Conservation (phyloP, 2,113 vertebrate species). For the Hiodon tergisus region DNA sequence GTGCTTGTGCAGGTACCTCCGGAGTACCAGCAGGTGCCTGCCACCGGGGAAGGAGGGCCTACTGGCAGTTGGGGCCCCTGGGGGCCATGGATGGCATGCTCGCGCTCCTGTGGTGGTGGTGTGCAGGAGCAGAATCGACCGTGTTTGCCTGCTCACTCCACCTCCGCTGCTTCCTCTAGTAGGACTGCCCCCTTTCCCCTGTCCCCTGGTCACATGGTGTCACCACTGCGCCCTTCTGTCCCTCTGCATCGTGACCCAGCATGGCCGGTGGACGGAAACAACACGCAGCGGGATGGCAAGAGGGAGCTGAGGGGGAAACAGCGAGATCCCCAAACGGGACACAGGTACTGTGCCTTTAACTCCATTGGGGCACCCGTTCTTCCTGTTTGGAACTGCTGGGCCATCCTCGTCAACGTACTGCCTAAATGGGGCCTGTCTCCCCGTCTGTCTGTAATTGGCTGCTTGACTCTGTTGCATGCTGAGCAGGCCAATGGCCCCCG, state of each 20-base stretch:
- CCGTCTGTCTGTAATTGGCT: background rate
- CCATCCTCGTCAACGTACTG: background rate
- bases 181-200: constrained; percentile 31
- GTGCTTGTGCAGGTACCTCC: constrained; percentile 65
- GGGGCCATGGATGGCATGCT: constrained; percentile 87
- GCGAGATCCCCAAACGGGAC: constrained; percentile 40
- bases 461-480: constrained; percentile 37
- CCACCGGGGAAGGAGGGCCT: constrained; percentile 42
- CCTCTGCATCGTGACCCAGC: constrained; percentile 58
- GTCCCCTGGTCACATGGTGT: constrained; percentile 60
- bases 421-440: background rate
- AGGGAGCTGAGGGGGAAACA: constrained; percentile 26
- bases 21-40: constrained; percentile 52
- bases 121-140: constrained; percentile 81
- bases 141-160: constrained; percentile 68
- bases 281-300: constrained; percentile 21
- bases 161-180: constrained; percentile 43
- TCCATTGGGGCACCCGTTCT: background rate
- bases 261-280: constrained; percentile 29
- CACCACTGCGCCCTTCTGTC: constrained; percentile 72
- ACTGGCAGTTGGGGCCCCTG: constrained; percentile 80
- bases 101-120: constrained; percentile 77
- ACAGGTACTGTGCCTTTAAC: constrained; percentile 57
- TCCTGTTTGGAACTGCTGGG: background rate
- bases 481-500: constrained; percentile 37